Conservation (phyloP, 2,888 invertebrate genomes). For the Rhagonycha fulva region DNA sequence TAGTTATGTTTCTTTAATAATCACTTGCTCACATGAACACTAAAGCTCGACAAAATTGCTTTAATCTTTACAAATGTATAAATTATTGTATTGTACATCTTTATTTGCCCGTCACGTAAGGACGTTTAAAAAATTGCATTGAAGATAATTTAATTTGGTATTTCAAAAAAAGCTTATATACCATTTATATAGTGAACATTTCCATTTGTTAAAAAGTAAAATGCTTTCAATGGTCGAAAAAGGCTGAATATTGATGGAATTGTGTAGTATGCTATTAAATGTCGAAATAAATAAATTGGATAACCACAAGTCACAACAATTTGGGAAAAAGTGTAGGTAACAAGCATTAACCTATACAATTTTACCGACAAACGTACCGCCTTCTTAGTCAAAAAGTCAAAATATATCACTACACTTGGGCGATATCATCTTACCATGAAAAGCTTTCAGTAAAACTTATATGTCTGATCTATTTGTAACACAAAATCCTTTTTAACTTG, state of each 20-base stretch:
- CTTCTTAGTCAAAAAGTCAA: constrained; percentile 35
- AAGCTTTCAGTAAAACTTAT: constrained; percentile 25
- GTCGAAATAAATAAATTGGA: constrained; percentile 36
- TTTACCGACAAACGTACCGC: constrained; percentile 38
- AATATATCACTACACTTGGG: constrained; percentile 26
- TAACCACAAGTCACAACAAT: constrained; percentile 41
- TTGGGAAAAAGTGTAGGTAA: constrained; percentile 36
- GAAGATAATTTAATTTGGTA: neutral
- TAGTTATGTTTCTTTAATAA: neutral
- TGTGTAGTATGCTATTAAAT: neutral
- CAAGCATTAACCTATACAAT: constrained; percentile 29
- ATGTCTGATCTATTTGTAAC: constrained; percentile 3
- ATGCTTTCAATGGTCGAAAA: no score
- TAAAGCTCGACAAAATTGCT: neutral
- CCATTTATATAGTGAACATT: neutral
- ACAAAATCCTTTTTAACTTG: constrained; percentile 16
- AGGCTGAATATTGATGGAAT: neutral
- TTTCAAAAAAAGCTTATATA: neutral
- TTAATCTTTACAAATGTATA: neutral
- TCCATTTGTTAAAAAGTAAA: neutral
- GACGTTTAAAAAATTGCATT: neutral
- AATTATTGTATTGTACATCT: neutral
- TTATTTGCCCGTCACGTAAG: neutral
- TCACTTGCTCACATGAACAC: neutral
- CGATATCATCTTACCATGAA: constrained; percentile 27